These are phyloP conservation scores for Nothoprocta pentlandii DNA, from an alignment of 2,113 vertebrate genomes.

Conservation along the genomic window DNA sequence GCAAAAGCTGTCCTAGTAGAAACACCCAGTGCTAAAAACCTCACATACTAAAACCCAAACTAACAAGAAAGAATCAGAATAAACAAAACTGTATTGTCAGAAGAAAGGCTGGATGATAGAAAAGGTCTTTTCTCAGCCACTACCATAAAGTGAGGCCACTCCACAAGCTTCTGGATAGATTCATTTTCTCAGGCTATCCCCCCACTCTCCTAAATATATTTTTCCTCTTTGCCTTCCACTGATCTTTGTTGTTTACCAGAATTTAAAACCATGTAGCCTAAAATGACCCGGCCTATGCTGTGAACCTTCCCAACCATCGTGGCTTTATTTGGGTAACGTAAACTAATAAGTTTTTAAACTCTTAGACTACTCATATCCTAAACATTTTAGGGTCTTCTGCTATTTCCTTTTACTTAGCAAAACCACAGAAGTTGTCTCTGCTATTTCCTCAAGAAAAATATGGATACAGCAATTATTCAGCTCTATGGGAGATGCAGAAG, in stretches of 20 bases:
- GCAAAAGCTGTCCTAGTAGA: not conserved
- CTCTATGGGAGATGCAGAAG: not conserved
- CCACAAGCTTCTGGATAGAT: not conserved
- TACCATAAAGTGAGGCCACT: not conserved
- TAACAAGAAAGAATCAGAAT: not conserved
- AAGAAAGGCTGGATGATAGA: not conserved
- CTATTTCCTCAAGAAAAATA: not conserved
- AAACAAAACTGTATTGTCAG: not conserved
- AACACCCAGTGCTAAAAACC: not conserved
- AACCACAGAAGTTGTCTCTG: not conserved
- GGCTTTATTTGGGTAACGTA: not conserved
- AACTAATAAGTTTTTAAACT: not conserved
- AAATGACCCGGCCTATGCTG: not conserved
- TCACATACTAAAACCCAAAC: not conserved
- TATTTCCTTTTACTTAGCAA: not conserved
- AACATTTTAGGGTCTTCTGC: not conserved
- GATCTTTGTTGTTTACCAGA: not conserved
- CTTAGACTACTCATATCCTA: not conserved
- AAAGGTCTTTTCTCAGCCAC: not conserved
- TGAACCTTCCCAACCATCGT: not conserved
- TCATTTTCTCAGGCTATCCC: not conserved
- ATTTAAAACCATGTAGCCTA: not conserved
- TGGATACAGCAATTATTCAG: not conserved
- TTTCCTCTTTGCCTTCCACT: not conserved
- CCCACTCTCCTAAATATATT: rapidly evolving